phyloP scores from a whole-genome alignment of 2,113 vertebrate species.

The Leiothrix lutea region DNA sequence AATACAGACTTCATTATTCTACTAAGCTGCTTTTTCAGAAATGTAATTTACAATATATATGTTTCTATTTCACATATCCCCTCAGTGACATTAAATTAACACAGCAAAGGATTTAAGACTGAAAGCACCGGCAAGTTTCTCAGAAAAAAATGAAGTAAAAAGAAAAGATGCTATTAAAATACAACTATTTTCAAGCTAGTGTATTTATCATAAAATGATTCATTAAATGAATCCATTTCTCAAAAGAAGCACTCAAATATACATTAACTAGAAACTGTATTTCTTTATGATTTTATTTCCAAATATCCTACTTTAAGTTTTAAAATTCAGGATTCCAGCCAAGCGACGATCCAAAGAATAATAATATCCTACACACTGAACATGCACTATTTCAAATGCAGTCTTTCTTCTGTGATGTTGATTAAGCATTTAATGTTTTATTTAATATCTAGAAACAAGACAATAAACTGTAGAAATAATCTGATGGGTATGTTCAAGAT shows the following conservation, averaged over 20 bases:
- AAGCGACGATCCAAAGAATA: not conserved
- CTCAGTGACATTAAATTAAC: not conserved
- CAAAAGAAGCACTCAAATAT: not conserved
- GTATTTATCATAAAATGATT: not conserved
- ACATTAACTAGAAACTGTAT: not conserved
- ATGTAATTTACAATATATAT: not conserved
- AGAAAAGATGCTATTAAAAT: not conserved
- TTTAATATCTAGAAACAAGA: not conserved
- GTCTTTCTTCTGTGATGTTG: not conserved
- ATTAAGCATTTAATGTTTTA: not conserved
- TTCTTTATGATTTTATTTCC: not conserved
- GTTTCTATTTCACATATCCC: not conserved
- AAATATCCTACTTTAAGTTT: not conserved
- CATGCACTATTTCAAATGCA: not conserved
- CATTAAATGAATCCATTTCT: not conserved
- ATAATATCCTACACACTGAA: not conserved
- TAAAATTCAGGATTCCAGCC: not conserved
- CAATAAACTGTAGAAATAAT: not conserved
- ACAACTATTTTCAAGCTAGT: not conserved
- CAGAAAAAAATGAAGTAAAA: not conserved
- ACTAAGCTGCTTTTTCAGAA: not conserved
- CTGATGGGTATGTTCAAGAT: not conserved
- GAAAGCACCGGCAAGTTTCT: not conserved
- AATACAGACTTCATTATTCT: not conserved
- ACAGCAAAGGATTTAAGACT: not conserved